phyloP scores from a whole-genome alignment of 2,888 invertebrate genomes.

The Drosophila seclusa region DNA sequence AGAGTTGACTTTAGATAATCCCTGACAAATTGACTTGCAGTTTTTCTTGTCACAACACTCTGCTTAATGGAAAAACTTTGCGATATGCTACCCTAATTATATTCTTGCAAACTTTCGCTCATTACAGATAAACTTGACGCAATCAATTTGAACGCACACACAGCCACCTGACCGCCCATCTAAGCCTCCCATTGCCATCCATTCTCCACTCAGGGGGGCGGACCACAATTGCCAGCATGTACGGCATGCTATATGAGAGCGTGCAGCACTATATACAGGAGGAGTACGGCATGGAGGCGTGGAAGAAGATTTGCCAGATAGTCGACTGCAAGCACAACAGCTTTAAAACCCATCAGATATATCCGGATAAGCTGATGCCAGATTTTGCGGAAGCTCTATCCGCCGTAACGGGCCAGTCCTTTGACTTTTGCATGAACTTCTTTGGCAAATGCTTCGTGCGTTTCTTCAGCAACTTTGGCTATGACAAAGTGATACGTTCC shows the following conservation, averaged over 20 bases:
- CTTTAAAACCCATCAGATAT: conserved; percentile 93
- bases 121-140: conserved; percentile 60
- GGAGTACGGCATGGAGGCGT: conserved; percentile 93
- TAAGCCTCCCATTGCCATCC: not conserved
- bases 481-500: conserved; percentile 94
- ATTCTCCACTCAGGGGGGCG: not conserved
- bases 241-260: conserved; percentile 93
- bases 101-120: conserved; percentile 55
- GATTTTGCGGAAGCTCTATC: conserved; percentile 92
- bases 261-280: conserved; percentile 92
- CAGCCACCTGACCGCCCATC: conserved; percentile 13
- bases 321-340: conserved; percentile 90
- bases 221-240: conserved; percentile 86
- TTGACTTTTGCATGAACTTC: conserved; percentile 93
- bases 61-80: conserved; percentile 65
- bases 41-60: conserved; percentile 19
- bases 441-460: conserved; percentile 96
- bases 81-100: conserved; percentile 49
- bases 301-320: conserved; percentile 90
- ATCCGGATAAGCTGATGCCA: conserved; percentile 92
- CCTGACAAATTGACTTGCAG: conserved; percentile 42
- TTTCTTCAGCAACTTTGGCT: conserved; percentile 95
- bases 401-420: conserved; percentile 87
- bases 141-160: conserved; percentile 34
- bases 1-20: conserved; percentile 37